phyloP scores from a whole-genome alignment of 1,140 invertebrate genomes.

The Choristoneura fumiferana region DNA sequence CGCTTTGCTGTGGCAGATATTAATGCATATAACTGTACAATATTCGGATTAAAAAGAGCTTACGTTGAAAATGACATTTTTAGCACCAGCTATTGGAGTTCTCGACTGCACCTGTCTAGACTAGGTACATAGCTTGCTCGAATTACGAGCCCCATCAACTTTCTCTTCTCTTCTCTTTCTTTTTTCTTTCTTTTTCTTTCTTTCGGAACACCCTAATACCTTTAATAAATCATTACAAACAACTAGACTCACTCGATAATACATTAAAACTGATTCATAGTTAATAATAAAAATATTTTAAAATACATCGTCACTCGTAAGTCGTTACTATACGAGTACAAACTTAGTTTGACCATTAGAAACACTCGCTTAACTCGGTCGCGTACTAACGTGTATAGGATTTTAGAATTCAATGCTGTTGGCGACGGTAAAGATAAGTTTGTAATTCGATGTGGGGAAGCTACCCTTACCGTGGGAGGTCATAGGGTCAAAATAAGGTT shows the following conservation, averaged over 20 bases:
- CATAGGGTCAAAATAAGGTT: slow-evolving; percentile 18
- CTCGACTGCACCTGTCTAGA: too few species aligned
- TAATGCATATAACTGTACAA: too few species aligned
- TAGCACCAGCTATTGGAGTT: too few species aligned
- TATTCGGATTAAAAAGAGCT: too few species aligned
- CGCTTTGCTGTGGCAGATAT: too few species aligned
- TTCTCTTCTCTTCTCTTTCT: too few species aligned
- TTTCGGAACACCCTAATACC: too few species aligned
- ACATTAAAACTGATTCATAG: slow-evolving; percentile 12
- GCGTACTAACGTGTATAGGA: background rate
- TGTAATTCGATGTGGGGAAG: slow-evolving; percentile 18
- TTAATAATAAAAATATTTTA: slow-evolving; percentile 14
- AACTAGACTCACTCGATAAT: slow-evolving; percentile 9
- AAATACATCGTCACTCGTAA: background rate
- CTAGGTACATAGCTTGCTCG: too few species aligned
- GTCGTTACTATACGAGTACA: background rate
- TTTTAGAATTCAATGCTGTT: background rate
- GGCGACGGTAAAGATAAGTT: slow-evolving; percentile 16
- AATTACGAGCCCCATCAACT: too few species aligned
- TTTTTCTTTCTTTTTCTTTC: too few species aligned
- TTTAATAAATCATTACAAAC: background rate
- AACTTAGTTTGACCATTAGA: background rate
- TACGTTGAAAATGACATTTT: too few species aligned
- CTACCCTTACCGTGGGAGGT: slow-evolving; percentile 15
- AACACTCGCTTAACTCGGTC: too few species aligned